A percentile compares a stretch with the other conserved stretches of the same genome.
These are phyloP conservation scores for Dermatemys mawii DNA, from an alignment of 2,113 vertebrate species.

Conservation along the genomic window DNA sequence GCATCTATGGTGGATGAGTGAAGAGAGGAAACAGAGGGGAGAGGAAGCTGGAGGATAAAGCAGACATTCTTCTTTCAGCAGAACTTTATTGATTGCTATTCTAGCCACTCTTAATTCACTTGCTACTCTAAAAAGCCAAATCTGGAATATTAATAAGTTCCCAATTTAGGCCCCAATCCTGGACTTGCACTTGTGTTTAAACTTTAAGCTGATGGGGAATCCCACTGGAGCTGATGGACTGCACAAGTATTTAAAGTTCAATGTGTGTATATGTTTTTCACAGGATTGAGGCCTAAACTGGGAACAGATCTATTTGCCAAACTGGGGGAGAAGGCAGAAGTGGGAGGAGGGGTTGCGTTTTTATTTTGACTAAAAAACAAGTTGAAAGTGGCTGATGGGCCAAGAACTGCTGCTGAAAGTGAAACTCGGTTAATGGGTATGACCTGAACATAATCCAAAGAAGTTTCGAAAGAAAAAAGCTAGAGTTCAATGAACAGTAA, in stretches of 20 bases:
- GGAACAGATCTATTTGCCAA: not conserved
- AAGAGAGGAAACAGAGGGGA: not conserved
- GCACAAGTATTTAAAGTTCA: not conserved
- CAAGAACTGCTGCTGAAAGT: not conserved
- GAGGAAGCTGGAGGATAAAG: not conserved
- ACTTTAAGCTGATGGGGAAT: not conserved
- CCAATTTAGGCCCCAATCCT: not conserved
- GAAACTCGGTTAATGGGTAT: not conserved
- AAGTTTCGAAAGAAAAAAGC: not conserved
- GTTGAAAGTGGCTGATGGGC: not conserved
- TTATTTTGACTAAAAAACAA: not conserved
- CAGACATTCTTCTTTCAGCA: not conserved
- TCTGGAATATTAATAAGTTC: not conserved
- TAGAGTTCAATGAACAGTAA: not conserved
- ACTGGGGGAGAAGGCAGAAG: not conserved
- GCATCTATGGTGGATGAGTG: not conserved
- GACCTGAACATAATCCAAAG: not conserved
- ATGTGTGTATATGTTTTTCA: not conserved
- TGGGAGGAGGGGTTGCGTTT: not conserved
- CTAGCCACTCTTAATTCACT: not conserved
- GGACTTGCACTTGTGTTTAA: not conserved
- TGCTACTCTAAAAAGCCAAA: not conserved
- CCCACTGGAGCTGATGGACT: not conserved
- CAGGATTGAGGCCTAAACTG: not conserved
- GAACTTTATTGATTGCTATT: not conserved